phyloP scores from a whole-genome alignment of 2,113 vertebrate species.

The Hyaena hyaena region DNA sequence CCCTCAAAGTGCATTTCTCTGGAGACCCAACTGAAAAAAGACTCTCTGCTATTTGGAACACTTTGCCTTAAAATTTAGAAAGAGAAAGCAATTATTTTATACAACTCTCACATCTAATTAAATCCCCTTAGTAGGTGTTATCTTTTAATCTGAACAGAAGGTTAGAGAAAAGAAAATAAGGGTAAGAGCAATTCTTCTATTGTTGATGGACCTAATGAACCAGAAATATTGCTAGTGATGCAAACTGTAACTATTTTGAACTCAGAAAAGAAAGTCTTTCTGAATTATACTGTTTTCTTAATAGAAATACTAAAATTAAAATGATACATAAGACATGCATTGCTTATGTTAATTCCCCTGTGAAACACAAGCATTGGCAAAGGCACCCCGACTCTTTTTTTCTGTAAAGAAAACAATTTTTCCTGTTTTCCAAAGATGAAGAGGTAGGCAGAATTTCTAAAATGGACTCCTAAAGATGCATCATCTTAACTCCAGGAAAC shows the following conservation, averaged over 20 bases:
- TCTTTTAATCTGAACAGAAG: not conserved
- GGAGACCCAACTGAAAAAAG: not conserved
- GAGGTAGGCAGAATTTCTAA: not conserved
- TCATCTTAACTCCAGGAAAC: not conserved
- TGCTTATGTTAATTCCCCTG: not conserved
- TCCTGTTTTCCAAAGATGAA: not conserved
- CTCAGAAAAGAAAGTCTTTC: not conserved
- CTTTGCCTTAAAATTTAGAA: not conserved
- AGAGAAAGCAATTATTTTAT: not conserved
- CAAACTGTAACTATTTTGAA: not conserved
- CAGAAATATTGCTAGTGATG: not conserved
- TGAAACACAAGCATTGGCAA: not conserved
- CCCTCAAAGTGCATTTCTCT: not conserved
- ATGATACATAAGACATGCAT: not conserved
- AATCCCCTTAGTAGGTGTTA: not conserved
- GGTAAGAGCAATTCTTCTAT: not conserved
- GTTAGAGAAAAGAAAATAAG: not conserved
- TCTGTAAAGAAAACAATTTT: not conserved
- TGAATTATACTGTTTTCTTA: conserved; percentile 21
- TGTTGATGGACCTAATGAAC: not conserved
- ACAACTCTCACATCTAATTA: not conserved
- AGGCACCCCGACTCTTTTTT: not conserved
- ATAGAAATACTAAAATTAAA: not conserved
- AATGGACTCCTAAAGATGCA: not conserved
- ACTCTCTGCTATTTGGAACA: not conserved